Conservation (phyloP, 2,797 vertebrate species). For the Tauraco hartlaubi region DNA sequence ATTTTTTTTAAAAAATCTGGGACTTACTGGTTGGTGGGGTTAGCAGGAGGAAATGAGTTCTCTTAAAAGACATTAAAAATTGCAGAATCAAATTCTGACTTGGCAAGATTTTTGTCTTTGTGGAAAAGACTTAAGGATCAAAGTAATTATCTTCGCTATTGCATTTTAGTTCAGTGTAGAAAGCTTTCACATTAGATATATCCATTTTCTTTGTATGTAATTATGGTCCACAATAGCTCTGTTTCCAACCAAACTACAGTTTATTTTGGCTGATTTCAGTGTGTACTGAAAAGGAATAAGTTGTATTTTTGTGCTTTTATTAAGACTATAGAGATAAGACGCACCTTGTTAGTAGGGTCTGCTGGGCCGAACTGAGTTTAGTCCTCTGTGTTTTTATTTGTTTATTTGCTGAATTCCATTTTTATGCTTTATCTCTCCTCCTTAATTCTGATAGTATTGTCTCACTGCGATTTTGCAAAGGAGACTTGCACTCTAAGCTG, state of each 20-base stretch:
- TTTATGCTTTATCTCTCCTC: not conserved
- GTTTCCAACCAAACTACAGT: not conserved
- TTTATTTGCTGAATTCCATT: not conserved
- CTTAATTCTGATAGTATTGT: not conserved
- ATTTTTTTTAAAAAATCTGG: not conserved
- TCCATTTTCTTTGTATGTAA: not conserved
- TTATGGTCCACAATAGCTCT: not conserved
- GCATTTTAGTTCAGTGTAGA: not conserved
- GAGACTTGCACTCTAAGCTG: not conserved
- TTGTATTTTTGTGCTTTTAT: not conserved
- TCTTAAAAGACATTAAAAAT: not conserved
- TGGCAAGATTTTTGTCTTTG: not conserved
- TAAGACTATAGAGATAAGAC: not conserved
- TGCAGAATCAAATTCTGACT: not conserved
- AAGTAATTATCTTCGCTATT: not conserved
- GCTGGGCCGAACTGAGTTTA: not conserved
- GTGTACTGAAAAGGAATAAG: not conserved
- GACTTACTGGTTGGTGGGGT: not conserved
- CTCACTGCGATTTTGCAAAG: not conserved
- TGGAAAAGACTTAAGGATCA: conserved; percentile 3
- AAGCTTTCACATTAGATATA: not conserved
- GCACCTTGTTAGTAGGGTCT: not conserved
- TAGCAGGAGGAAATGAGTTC: not conserved
- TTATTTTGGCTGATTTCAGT: conserved; percentile 30
- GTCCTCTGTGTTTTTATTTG: not conserved